Evolutionary conservation across 2,888 invertebrate species (phyloP).

Genomic region (Drosophila sordidula): DNA sequence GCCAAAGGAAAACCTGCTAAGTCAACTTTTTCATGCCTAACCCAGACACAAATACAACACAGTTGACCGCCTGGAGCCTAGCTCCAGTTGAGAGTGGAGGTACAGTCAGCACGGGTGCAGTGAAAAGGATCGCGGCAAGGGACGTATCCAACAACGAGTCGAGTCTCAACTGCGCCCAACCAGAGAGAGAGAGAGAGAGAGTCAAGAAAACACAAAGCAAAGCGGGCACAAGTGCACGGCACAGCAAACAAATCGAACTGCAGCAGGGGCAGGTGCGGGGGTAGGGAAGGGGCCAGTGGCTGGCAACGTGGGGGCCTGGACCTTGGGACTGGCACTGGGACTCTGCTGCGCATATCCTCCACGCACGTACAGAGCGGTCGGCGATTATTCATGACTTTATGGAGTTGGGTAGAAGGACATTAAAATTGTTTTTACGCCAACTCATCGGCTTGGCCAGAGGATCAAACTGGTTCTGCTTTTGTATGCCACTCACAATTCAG

Average conservation of each 20-base stretch:
- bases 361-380: slow-evolving; percentile 61
- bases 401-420: slow-evolving; percentile 78
- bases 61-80: slow-evolving; percentile 4
- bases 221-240: slow-evolving; percentile 40
- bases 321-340: slow-evolving; percentile 26
- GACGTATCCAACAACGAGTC: slow-evolving; percentile 26
- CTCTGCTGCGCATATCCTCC: slow-evolving; percentile 57
- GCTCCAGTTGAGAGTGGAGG: slow-evolving; percentile 16
- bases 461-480: slow-evolving; percentile 77
- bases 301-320: slow-evolving; percentile 27
- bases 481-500: slow-evolving; percentile 69
- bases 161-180: slow-evolving; percentile 2
- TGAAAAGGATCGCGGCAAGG: slow-evolving; percentile 59
- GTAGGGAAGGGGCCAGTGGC: slow-evolving; percentile 2
- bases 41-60: neutral
- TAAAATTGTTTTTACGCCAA: slow-evolving; percentile 80
- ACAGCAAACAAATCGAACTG: slow-evolving; percentile 63
- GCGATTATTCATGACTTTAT: slow-evolving; percentile 80
- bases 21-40: neutral
- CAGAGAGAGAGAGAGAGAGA: slow-evolving; percentile 26
- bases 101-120: slow-evolving; percentile 54
- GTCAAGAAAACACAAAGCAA: slow-evolving; percentile 46
- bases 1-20: slow-evolving; percentile 1
- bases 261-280: neutral
- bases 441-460: slow-evolving; percentile 69